Conservation (phyloP, 2,113 vertebrate species). For the Diglossa brunneiventris region DNA sequence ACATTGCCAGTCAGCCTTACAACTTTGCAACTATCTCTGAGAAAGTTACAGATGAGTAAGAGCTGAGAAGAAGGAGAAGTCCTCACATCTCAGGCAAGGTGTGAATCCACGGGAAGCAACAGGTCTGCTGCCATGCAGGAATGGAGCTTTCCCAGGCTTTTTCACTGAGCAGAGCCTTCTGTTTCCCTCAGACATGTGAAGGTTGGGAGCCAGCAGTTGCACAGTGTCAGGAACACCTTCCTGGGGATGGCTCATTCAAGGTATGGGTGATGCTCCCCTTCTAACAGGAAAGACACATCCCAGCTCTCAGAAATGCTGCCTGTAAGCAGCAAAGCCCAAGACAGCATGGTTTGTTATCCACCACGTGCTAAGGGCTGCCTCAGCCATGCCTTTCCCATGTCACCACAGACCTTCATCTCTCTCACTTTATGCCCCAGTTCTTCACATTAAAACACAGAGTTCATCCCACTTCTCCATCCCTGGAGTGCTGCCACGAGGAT, state of each 20-base stretch:
- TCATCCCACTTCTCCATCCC: background rate
- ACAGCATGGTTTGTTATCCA: background rate
- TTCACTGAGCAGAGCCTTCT: background rate
- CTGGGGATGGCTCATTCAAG: background rate
- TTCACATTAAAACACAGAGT: background rate
- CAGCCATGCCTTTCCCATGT: background rate
- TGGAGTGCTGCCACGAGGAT: background rate
- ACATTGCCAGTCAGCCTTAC: background rate
- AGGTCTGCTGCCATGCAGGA: background rate
- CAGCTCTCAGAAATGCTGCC: background rate
- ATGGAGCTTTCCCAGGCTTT: background rate
- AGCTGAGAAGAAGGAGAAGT: background rate
- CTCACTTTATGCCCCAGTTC: background rate
- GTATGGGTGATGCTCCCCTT: background rate
- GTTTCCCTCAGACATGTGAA: background rate
- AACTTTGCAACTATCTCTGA: background rate
- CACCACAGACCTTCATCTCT: background rate
- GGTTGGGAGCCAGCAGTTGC: background rate
- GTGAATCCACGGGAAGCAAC: conserved; percentile 6
- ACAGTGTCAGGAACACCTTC: background rate
- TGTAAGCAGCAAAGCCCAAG: background rate
- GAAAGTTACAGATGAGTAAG: background rate
- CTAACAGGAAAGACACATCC: background rate
- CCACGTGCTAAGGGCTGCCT: background rate
- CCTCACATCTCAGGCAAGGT: background rate